These are phyloP conservation scores for Dugesia japonica DNA, from an alignment of 2,888 invertebrate species.

Conservation along the genomic window DNA sequence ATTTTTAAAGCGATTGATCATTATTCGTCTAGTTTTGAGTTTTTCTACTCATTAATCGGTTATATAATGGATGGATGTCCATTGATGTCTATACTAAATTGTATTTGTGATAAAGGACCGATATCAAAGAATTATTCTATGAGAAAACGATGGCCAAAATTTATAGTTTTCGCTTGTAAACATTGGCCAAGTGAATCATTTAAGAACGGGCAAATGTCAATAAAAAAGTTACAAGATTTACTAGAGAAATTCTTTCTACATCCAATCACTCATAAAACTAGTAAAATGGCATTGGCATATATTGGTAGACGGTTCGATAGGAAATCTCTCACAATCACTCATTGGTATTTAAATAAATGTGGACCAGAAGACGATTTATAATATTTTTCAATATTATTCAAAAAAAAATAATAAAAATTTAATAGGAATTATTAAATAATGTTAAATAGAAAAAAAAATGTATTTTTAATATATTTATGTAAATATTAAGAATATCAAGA, in stretches of 20 bases:
- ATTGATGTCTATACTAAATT: background rate
- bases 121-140: background rate
- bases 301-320: background rate
- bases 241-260: background rate
- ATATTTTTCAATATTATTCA: no score
- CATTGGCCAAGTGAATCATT: constrained; percentile 6
- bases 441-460: no score
- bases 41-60: background rate
- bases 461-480: no score
- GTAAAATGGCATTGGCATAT: constrained; percentile 2
- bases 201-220: background rate
- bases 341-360: constrained; percentile 20
- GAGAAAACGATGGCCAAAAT: constrained; percentile 10
- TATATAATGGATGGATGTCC: constrained; percentile 7
- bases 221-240: background rate
- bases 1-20: background rate
- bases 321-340: background rate
- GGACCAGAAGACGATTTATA: background rate
- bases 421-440: no score
- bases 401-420: no score
- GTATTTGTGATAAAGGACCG: constrained; percentile 11
- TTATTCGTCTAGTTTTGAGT: background rate
- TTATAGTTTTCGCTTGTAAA: background rate
- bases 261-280: background rate
- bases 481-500: no score